These are phyloP conservation scores for Andrena bucephala DNA, from an alignment of 2,888 invertebrate genomes.

Conservation along the genomic window DNA sequence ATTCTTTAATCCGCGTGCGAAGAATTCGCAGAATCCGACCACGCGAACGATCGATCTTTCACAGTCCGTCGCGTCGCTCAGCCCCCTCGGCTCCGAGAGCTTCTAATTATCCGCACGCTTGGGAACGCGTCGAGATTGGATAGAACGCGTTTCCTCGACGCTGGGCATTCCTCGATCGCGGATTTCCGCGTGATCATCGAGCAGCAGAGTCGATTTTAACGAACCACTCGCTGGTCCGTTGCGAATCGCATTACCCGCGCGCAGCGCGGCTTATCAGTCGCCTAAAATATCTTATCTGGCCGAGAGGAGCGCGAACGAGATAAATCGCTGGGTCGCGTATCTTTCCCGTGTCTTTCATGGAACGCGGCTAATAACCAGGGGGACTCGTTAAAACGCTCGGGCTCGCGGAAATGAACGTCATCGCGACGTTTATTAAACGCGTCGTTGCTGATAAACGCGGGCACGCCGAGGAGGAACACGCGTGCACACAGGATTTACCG, in stretches of 20 bases:
- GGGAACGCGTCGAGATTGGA: not conserved
- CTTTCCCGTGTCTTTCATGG: slow-evolving; percentile 7
- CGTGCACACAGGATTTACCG: slow-evolving; percentile 14
- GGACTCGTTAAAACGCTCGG: slow-evolving; percentile 5
- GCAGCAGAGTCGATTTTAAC: not conserved
- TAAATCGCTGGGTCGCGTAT: slow-evolving; percentile 8
- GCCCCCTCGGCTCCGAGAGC: not conserved
- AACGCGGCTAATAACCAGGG: slow-evolving; percentile 14
- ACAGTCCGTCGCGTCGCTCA: not conserved
- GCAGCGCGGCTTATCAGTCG: slow-evolving; percentile 19
- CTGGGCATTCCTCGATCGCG: not conserved
- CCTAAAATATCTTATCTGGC: not conserved
- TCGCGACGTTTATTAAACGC: slow-evolving; percentile 22
- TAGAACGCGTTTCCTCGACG: not conserved
- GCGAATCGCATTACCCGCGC: slow-evolving; percentile 8
- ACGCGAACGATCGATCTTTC: slow-evolving; percentile 38
- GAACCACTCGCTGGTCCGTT: not conserved
- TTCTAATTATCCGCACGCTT: slow-evolving; percentile 27
- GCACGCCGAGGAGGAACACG: slow-evolving; percentile 8
- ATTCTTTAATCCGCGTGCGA: slow-evolving; percentile 41
- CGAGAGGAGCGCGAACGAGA: not conserved
- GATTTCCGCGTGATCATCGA: not conserved
- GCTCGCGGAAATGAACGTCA: slow-evolving; percentile 11
- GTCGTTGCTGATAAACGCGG: slow-evolving; percentile 19
- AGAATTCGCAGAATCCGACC: slow-evolving; percentile 47